A percentile compares a stretch with the other conserved stretches of the same genome.
Conservation (phyloP, 2,797 vertebrate genomes). For the Tolypeutes matacus region DNA sequence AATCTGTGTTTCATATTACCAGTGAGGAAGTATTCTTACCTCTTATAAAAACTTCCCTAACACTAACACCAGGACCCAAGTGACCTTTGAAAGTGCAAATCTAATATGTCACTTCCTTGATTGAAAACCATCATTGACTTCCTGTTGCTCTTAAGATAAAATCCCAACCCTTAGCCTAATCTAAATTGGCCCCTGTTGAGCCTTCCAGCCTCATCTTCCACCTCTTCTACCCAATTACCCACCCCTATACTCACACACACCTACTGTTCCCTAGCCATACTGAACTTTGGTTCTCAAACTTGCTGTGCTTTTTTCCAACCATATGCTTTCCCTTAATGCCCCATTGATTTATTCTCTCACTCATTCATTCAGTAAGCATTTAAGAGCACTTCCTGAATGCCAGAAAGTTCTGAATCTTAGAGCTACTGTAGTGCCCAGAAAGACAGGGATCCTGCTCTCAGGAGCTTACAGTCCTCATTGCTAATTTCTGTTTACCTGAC, state of each 20-base stretch:
- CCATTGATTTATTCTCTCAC: not conserved
- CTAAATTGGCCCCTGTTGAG: not conserved
- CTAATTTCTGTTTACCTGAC: not conserved
- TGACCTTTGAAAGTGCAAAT: conserved; percentile 49
- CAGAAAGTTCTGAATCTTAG: not conserved
- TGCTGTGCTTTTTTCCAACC: not conserved
- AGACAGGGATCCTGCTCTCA: not conserved
- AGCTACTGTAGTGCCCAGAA: not conserved
- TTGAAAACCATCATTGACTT: not conserved
- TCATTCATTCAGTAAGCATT: not conserved
- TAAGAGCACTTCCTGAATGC: not conserved
- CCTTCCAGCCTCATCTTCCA: not conserved
- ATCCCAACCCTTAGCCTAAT: not conserved
- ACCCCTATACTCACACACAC: accelerated
- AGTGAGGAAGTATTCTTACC: not conserved
- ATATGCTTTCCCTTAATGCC: not conserved
- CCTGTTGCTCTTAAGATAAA: not conserved
- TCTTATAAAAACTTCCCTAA: conserved; percentile 25
- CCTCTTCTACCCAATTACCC: not conserved
- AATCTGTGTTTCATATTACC: not conserved
- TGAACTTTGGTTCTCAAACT: not conserved
- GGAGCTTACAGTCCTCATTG: not conserved
- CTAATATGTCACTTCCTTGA: not conserved
- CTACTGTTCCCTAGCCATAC: accelerated
- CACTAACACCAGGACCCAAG: not conserved